Evolutionary conservation across 2,113 vertebrate species (phyloP), one percentile per base, ranked within the genome.

Genomic region (Calidris pygmaea): DNA sequence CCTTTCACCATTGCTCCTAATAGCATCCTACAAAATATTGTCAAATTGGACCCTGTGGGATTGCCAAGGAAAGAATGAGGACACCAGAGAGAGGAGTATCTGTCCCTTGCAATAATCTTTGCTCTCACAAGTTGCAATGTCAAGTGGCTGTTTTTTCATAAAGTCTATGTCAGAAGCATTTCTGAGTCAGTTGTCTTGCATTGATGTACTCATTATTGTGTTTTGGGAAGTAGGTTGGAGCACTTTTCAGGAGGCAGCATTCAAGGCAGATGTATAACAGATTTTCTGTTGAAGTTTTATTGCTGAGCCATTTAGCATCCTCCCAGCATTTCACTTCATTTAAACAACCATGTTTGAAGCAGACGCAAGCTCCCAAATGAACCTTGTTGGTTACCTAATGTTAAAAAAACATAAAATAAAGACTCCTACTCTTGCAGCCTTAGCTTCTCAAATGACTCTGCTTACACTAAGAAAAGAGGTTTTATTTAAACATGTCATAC

Each of bases 271-370:
- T 73, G 14, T 56, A 60, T 35, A 91, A 76, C 27, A 73, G 39
- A 48, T 76, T 90, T 76, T 79, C 30, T 39, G 27, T 41, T 76
- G 35, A 53, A 86, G 39, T 79, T 94, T 85, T 82, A 73, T 73
- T 60, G 21, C 45, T 68, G 43, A 85, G 17, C 27, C 34, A 66
- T 83, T 92, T 83, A 90, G 22, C 35, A 74, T 77, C 55, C 53
- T 80, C 32, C 30, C 53, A 92, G 45, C 32, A 29, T 77, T 92
- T 76, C 2, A 35, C 30, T 90, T 82, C n/a, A 70, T 86, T 83
- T 88, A 80, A 95, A 85, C 19, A 73, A 41, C 34, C 20, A 3
- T 83, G 14, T 91, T 63, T 82, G 43, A 34, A 92, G 52, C 27
- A 45, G 20, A 90, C 27, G 32, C 53, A 86, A 75, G 78, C 58